Conservation (phyloP, 2,888 invertebrate species). For the Drosophila imparisetae region DNA sequence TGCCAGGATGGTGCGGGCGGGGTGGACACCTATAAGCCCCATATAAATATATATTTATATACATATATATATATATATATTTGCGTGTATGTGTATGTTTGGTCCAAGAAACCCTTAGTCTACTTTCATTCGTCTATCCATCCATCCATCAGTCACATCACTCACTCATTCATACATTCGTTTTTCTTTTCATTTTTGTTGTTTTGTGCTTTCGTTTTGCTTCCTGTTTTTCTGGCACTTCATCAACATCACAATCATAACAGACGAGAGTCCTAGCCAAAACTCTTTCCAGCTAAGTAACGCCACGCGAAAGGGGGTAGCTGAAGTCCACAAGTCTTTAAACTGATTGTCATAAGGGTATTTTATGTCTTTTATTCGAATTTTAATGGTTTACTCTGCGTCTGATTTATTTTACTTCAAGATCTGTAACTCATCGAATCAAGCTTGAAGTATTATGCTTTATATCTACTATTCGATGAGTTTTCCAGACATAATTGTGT, state of each 20-base stretch:
- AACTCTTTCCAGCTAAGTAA: conserved; percentile 22
- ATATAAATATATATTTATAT: background rate
- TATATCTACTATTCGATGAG: background rate
- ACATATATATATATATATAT: background rate
- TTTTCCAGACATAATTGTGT: background rate
- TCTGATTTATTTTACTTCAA: background rate
- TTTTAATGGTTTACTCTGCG: conserved; percentile 13
- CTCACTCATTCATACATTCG: conserved; percentile 54
- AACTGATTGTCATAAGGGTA: conserved; percentile 2
- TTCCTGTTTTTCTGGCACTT: conserved; percentile 52
- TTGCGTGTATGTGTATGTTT: background rate
- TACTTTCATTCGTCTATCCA: conserved; percentile 1
- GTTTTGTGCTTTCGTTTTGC: conserved; percentile 11
- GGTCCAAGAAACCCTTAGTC: conserved; percentile 17
- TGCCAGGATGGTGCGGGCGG: background rate
- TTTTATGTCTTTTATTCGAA: conserved; percentile 6
- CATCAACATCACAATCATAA: conserved; percentile 66
- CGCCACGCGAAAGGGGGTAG: conserved; percentile 1
- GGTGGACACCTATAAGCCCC: conserved; percentile 22
- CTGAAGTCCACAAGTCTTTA: conserved; percentile 16
- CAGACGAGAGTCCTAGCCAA: conserved; percentile 29
- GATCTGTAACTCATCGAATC: background rate
- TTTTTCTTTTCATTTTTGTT: conserved; percentile 10
- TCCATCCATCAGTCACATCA: conserved; percentile 59
- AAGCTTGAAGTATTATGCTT: no score